These are phyloP conservation scores for Coelogynopora nodosa DNA, from an alignment of 2,888 invertebrate genomes.

Conservation along the genomic window DNA sequence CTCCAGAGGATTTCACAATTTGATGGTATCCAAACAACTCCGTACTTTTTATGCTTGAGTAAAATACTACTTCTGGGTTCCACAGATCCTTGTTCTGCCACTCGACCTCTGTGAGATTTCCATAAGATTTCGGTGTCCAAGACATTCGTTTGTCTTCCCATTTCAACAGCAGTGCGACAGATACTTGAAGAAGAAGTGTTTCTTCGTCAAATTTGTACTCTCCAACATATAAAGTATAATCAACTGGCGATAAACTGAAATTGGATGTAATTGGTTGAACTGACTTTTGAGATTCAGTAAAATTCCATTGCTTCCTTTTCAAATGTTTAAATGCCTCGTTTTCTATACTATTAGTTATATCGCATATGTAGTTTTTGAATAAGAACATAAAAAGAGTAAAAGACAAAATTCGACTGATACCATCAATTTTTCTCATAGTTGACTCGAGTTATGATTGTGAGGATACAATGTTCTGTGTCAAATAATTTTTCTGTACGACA, in stretches of 20 bases:
- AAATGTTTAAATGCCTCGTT: neutral
- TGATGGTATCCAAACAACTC: neutral
- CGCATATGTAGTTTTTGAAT: neutral
- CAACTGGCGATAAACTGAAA: neutral
- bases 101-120: neutral
- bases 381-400: no score
- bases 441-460: no score
- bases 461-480: no score
- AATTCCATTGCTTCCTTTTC: neutral
- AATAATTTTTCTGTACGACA: no score
- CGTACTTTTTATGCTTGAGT: neutral
- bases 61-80: slow-evolving; percentile 20
- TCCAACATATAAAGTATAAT: neutral
- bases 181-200: neutral
- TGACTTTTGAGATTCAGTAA: neutral
- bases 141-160: slow-evolving; percentile 17
- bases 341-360: neutral
- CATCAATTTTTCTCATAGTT: no score
- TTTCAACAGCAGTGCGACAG: neutral
- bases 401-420: no score
- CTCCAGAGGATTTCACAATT: neutral
- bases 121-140: slow-evolving; percentile 25
- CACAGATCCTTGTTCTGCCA: slow-evolving; percentile 25
- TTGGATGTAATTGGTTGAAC: neutral
- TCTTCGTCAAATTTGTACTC: neutral